These are phyloP conservation scores for Temnothorax nylanderi DNA, from an alignment of 1,140 invertebrate species.

Conservation along the genomic window DNA sequence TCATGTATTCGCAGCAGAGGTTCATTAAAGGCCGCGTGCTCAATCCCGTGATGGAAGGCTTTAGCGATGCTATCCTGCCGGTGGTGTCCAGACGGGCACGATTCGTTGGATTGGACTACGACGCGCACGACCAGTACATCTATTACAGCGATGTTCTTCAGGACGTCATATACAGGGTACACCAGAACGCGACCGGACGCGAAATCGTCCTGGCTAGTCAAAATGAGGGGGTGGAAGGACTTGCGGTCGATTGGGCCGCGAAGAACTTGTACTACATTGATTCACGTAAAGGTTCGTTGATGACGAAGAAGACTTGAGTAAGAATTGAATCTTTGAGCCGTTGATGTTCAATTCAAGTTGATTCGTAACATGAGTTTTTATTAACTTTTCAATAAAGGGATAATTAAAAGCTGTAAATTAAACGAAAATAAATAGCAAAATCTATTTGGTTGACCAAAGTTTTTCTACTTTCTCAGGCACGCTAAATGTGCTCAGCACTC, in stretches of 20 bases:
- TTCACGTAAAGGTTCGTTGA: constrained; percentile 92
- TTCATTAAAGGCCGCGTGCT: constrained; percentile 98
- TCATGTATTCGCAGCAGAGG: constrained; percentile 98
- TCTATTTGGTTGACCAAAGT: background rate
- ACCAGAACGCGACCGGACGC: constrained; percentile 94
- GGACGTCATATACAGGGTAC: constrained; percentile 97
- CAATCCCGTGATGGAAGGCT: constrained; percentile 94
- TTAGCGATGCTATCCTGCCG: constrained; percentile 97
- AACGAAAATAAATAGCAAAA: background rate
- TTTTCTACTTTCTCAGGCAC: constrained; percentile 84
- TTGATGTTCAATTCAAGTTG: background rate
- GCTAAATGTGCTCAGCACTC: constrained; percentile 96
- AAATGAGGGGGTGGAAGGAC: constrained; percentile 98
- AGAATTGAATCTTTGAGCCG: background rate
- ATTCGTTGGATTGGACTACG: constrained; percentile 99
- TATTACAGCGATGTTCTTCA: constrained; percentile 99
- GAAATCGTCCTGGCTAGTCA: constrained; percentile 98
- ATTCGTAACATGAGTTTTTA: background rate
- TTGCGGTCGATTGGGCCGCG: constrained; percentile 98
- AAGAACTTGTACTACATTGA: constrained; percentile 99
- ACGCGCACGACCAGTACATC: constrained; percentile 95
- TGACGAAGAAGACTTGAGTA: background rate
- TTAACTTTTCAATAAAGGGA: background rate
- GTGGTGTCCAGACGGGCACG: constrained; percentile 96
- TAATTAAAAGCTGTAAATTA: background rate